Conservation (phyloP, 2,888 invertebrate genomes). For the Melipona beecheii region DNA sequence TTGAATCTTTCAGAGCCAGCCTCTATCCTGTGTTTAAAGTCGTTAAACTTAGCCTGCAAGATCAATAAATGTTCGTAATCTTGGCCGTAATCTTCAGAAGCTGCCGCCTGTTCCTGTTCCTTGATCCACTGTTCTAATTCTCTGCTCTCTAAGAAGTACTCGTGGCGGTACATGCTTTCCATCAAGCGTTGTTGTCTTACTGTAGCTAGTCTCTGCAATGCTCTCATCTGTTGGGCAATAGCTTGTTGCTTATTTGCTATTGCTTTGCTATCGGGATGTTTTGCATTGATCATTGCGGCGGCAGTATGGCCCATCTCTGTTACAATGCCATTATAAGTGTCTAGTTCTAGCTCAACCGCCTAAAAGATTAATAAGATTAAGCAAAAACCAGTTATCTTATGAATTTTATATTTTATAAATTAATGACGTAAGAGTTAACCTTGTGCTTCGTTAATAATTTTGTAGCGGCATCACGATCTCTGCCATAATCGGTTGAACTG, state of each 20-base stretch:
- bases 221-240: conserved; percentile 91
- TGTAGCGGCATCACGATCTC: conserved; percentile 95
- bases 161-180: conserved; percentile 95
- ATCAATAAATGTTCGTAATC: conserved; percentile 96
- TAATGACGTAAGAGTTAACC: conserved; percentile 83
- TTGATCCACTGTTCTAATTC: conserved; percentile 97
- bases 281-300: conserved; percentile 90
- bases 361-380: conserved; percentile 76
- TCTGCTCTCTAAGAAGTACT: conserved; percentile 95
- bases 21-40: conserved; percentile 95
- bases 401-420: not conserved
- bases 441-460: conserved; percentile 98
- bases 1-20: conserved; percentile 95
- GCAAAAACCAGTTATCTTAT: not conserved
- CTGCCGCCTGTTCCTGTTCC: conserved; percentile 94
- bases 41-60: conserved; percentile 95
- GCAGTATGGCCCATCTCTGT: conserved; percentile 96
- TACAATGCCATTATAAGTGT: conserved; percentile 95
- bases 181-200: conserved; percentile 93
- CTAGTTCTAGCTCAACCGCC: conserved; percentile 95
- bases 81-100: conserved; percentile 96
- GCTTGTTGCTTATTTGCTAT: conserved; percentile 91
- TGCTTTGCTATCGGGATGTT: conserved; percentile 93
- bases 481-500: conserved; percentile 93
- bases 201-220: conserved; percentile 92